Conservation (phyloP, 2,797 vertebrate species). For the Scyliorhinus canicula region DNA sequence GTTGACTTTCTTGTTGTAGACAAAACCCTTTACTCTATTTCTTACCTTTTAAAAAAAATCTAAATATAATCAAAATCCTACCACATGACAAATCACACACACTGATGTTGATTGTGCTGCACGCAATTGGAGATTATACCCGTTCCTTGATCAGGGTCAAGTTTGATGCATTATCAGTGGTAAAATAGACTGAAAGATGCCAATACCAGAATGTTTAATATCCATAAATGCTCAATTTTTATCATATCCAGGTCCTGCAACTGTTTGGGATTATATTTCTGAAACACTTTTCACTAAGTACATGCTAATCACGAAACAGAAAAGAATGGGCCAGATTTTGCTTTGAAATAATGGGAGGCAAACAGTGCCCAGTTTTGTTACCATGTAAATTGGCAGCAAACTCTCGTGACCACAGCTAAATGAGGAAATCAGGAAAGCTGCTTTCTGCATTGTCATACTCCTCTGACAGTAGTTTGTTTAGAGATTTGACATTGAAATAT, state of each 20-base stretch:
- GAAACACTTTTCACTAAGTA: not conserved
- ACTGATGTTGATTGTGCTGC: not conserved
- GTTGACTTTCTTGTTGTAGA: not conserved
- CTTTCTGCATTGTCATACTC: not conserved
- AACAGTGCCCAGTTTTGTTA: not conserved
- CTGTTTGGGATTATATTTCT: not conserved
- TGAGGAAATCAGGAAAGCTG: not conserved
- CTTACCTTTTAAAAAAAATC: not conserved
- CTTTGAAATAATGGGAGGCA: not conserved
- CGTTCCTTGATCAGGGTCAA: not conserved
- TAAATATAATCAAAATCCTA: not conserved
- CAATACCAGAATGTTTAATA: not conserved
- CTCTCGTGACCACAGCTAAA: not conserved
- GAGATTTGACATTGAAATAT: not conserved
- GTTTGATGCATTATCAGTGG: not conserved
- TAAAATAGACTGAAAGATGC: not conserved
- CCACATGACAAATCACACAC: not conserved
- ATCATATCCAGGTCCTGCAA: not conserved
- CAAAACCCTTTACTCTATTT: not conserved
- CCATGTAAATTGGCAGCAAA: not conserved
- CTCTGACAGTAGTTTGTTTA: not conserved
- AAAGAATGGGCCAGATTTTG: not conserved
- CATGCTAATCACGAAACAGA: not conserved
- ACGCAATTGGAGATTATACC: not conserved
- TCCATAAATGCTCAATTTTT: not conserved